Percentiles rank a stretch among this genome's conserved stretches.
Conservation (phyloP, 1,140 invertebrate genomes). For the Polypedilum pembai region DNA sequence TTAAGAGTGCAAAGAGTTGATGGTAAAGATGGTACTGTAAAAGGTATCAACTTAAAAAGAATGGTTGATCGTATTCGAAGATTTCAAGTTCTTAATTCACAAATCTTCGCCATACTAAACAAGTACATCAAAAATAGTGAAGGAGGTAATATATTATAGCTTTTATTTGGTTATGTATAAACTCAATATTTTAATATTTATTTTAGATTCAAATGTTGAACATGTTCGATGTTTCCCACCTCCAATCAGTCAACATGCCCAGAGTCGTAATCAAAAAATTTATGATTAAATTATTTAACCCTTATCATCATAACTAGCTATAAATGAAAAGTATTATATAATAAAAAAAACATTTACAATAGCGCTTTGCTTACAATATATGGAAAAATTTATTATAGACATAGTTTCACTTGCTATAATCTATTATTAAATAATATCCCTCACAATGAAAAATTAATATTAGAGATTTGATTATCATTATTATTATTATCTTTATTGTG, state of each 20-base stretch:
- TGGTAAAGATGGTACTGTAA: constrained; percentile 90
- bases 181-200: background rate
- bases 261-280: constrained; percentile 27
- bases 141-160: constrained; percentile 48
- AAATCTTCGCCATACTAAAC: constrained; percentile 95
- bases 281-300: constrained; percentile 5
- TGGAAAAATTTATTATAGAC: background rate
- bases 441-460: background rate
- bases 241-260: constrained; percentile 67
- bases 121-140: constrained; percentile 87
- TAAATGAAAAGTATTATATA: background rate
- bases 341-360: background rate
- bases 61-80: constrained; percentile 97
- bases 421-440: background rate
- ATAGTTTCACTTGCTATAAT: background rate
- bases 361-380: background rate
- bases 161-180: constrained; percentile 28
- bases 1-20: constrained; percentile 92
- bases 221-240: constrained; percentile 96
- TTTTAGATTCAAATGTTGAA: constrained; percentile 74
- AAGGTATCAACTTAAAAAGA: constrained; percentile 89
- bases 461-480: no score
- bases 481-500: no score
- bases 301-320: background rate
- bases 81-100: constrained; percentile 97